Percentiles rank a stretch among this genome's conserved stretches.
These are phyloP conservation scores for Parus major DNA, from an alignment of 2,113 vertebrate species.

Conservation along the genomic window DNA sequence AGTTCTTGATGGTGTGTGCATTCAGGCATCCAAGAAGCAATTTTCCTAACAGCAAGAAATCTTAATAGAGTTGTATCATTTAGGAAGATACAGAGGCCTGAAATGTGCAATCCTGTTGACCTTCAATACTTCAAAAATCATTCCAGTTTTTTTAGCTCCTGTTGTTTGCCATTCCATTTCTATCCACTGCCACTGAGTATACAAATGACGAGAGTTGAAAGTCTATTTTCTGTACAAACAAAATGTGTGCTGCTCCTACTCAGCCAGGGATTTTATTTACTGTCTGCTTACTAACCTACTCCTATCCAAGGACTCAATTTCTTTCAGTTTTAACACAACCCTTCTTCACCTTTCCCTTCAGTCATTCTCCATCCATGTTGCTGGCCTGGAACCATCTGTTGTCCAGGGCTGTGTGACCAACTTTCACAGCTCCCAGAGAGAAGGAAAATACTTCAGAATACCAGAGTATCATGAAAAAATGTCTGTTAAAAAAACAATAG, in stretches of 20 bases:
- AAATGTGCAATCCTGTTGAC: neutral
- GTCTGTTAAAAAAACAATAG: fast-evolving
- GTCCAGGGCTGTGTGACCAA: neutral
- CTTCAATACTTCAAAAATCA: neutral
- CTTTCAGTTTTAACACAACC: neutral
- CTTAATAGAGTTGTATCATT: neutral
- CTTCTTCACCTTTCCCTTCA: neutral
- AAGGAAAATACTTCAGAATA: neutral
- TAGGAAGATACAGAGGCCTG: neutral
- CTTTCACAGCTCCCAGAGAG: neutral
- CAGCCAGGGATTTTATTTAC: neutral
- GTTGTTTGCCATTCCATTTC: neutral
- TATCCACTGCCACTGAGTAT: neutral
- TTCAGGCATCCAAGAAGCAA: neutral
- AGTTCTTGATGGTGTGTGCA: neutral
- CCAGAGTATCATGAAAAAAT: fast-evolving
- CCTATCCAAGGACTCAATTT: neutral
- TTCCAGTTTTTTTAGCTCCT: neutral
- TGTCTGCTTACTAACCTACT: neutral
- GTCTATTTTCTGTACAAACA: neutral
- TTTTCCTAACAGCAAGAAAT: slow-evolving; percentile 1
- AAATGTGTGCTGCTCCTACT: fast-evolving
- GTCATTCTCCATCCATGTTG: neutral
- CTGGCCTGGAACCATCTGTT: neutral
- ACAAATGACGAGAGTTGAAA: neutral